These are phyloP conservation scores for Melanotaenia parkinsoni DNA, from an alignment of 2,797 vertebrate genomes.

Conservation along the genomic window DNA sequence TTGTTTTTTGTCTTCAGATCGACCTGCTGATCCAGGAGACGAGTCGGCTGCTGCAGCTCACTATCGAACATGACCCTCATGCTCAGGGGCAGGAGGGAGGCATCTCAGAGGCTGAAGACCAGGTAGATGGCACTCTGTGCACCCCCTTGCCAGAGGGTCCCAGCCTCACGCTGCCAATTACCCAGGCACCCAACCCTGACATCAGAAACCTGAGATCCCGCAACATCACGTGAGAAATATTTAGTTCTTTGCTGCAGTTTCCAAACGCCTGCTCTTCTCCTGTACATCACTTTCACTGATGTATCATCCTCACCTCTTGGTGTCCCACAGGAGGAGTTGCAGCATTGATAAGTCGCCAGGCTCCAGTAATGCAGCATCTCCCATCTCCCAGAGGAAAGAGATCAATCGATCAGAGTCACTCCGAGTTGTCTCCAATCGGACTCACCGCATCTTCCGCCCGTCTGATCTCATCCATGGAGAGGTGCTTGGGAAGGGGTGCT, in stretches of 20 bases:
- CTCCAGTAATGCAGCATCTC: constrained; percentile 86
- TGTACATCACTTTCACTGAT: not conserved
- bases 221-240: constrained; percentile 87
- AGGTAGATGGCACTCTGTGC: constrained; percentile 65
- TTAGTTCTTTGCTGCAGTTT: not conserved
- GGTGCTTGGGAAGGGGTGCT: constrained; percentile 96
- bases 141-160: constrained; percentile 77
- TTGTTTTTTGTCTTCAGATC: constrained; percentile 80
- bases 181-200: constrained; percentile 80
- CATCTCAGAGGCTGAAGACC: constrained; percentile 61
- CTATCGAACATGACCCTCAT: constrained; percentile 95
- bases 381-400: constrained; percentile 89
- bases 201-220: constrained; percentile 76
- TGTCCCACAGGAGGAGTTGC: constrained; percentile 87
- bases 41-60: constrained; percentile 94
- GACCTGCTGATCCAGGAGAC: constrained; percentile 96
- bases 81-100: constrained; percentile 70
- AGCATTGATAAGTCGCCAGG: constrained; percentile 94
- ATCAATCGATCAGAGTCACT: constrained; percentile 94
- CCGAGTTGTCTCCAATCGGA: constrained; percentile 86
- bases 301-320: constrained; percentile 2
- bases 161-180: constrained; percentile 81
- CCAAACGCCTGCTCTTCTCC: not conserved
- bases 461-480: constrained; percentile 98
- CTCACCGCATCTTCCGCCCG: constrained; percentile 95